These are phyloP conservation scores for Beris chalybata DNA, from an alignment of 2,888 invertebrate species.

Conservation along the genomic window DNA sequence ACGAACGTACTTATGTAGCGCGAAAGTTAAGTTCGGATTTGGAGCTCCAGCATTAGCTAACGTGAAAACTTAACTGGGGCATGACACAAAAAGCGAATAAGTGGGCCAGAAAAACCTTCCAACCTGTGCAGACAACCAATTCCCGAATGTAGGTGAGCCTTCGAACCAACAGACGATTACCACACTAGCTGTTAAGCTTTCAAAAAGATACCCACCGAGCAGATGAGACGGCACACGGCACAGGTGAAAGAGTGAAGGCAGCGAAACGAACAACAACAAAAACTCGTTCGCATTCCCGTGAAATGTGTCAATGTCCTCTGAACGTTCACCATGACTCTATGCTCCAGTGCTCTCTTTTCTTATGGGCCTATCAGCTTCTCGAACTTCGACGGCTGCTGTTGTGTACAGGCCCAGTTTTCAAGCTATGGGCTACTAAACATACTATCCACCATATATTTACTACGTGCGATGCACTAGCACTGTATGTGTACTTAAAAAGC, in stretches of 20 bases:
- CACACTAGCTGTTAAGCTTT: slow-evolving; percentile 18
- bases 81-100: slow-evolving; percentile 29
- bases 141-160: slow-evolving; percentile 39
- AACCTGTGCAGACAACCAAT: slow-evolving; percentile 38
- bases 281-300: slow-evolving; percentile 39
- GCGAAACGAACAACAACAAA: slow-evolving; percentile 21
- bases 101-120: slow-evolving; percentile 37
- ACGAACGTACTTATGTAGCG: slow-evolving; percentile 16
- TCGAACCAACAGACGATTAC: slow-evolving; percentile 20
- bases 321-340: slow-evolving; percentile 40
- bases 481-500: slow-evolving; percentile 4
- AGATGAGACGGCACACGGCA: slow-evolving; percentile 18
- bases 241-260: slow-evolving; percentile 20
- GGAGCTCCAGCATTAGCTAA: slow-evolving; percentile 13
- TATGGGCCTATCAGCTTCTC: slow-evolving; percentile 20
- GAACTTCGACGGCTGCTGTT: neutral
- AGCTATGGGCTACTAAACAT: neutral
- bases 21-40: slow-evolving; percentile 28
- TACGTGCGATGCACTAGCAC: neutral
- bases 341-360: slow-evolving; percentile 40
- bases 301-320: slow-evolving; percentile 39
- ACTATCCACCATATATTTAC: neutral
- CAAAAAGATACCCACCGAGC: slow-evolving; percentile 25
- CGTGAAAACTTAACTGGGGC: slow-evolving; percentile 35
- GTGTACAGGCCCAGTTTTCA: neutral